Percentiles rank a stretch among this genome's conserved stretches.
Conservation (phyloP, 2,888 invertebrate genomes). For the Phortica magna region DNA sequence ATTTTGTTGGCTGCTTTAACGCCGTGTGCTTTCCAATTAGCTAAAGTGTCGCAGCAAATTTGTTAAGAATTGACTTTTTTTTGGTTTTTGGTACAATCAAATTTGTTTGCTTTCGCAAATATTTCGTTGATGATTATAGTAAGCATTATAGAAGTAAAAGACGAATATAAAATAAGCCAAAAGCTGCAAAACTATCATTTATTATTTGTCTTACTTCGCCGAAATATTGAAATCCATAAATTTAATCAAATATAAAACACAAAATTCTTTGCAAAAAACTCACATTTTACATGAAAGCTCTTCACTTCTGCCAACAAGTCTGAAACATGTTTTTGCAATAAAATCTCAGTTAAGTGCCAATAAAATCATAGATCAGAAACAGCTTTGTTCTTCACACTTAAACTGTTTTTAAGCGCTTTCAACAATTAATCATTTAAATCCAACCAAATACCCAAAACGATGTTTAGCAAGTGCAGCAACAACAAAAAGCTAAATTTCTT, state of each 20-base stretch:
- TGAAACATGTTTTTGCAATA: too few relatives aligned
- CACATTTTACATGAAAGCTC: too few relatives aligned
- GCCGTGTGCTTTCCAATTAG: background rate
- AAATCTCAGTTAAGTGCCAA: background rate
- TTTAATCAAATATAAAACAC: too few relatives aligned
- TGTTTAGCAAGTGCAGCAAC: background rate
- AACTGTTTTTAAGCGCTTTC: background rate
- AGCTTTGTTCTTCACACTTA: background rate
- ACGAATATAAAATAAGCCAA: too few relatives aligned
- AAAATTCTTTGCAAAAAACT: too few relatives aligned
- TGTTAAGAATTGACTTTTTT: background rate
- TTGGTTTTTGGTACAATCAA: background rate
- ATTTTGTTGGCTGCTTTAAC: background rate
- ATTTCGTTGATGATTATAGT: too few relatives aligned
- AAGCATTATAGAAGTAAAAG: too few relatives aligned
- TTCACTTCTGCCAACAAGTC: too few relatives aligned
- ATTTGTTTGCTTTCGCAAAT: too few relatives aligned
- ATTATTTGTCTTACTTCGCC: too few relatives aligned
- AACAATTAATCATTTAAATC: background rate
- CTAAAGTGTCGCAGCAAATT: background rate
- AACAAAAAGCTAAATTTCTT: background rate
- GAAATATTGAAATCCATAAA: too few relatives aligned
- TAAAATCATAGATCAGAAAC: background rate
- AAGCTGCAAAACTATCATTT: too few relatives aligned
- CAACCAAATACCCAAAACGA: background rate